Evolutionary conservation across 2,113 vertebrate species (phyloP), one percentile per base, ranked within the genome.

Genomic region (Hypocryptadius cinnamomeus): DNA sequence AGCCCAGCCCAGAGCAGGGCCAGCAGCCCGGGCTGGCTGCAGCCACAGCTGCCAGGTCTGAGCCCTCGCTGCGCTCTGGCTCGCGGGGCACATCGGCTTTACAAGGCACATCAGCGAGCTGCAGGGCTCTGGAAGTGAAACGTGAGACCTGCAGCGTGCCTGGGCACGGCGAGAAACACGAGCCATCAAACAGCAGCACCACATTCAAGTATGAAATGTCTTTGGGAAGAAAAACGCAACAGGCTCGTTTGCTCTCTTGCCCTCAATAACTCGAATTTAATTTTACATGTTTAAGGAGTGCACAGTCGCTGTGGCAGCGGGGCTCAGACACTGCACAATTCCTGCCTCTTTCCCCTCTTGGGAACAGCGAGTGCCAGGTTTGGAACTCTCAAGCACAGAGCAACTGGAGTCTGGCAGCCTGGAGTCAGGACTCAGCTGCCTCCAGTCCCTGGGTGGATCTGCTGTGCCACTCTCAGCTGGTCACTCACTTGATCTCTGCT

Each of bases 321-420:
- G 51, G 27, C n/a, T 83, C 68, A 35, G 42, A 25, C 39, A 7
- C 35, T 4, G 6, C 35, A 42, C 20, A 50, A 7, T 30, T 35
- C 45, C 59, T 57, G 54, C 17, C 23, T 57, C 60, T 7, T 50
- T 48, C 4, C 44, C 13, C 16, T 35, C 57, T 2, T 10, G 40
- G 50, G 65, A 44, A 80, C 18, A 39, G 17, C 47, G 64, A 61
- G 53, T 8, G 24, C n/a, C 0, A 0, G 16, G 42, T 61, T 31
- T 53, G 42, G 51, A 47, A 6, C 31, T 40, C 60, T 6, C 14
- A 14, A 22, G 83, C 35, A 19, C 40, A 57, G 79, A 48, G 57
- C 0, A 3, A 51, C 8, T 0, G 1, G 47, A 56, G 45, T 0
- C 14, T 0, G 1, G n/a, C 40, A 59, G 73, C 40, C 74, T 2